Evolutionary conservation across 2,888 invertebrate species (phyloP), one percentile per base, ranked within the genome.

Genomic region (Hipparchia sbordonii): DNA sequence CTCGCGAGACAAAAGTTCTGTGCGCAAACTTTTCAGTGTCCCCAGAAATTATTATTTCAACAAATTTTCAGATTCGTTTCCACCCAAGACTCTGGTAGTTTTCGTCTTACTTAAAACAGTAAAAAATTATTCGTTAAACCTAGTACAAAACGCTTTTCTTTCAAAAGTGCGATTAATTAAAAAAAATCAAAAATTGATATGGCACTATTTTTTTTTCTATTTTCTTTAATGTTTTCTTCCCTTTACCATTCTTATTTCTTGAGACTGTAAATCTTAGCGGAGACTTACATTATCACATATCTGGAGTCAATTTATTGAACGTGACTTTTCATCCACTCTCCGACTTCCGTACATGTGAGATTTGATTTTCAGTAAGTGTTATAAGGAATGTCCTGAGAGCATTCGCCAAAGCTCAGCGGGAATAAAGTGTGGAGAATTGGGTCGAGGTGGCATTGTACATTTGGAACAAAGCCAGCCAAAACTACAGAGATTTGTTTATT

Each of bases 121-220:
- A 48, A 71, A 67, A 72, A 74, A 72, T 66, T 69, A 71, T 72
- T 80, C 78, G 79, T 69, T 57, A 65, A 69, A 77, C 63, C 74
- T 74, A 61, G 66, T 70, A 72, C 61, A 73, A 62, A 74, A 70
- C 70, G 68, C 48, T 66, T 70, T 70, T 67, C 46, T 54, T 56
- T 67, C 13, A 12, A 13, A 57, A 46, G 56, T 57, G 3, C n/a
- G n/a, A 23, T 23, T 23, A 23, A 23, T 23, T 23, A 23, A 23
- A 23, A 23, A 23, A 23, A 23, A 23, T 23, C 23, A 23, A 23
- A 23, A 23, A 23, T 23, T 23, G 23, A 23, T 23, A 23, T 23
- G 0, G 23, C 23, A 23, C 23, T 23, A 23, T 23, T 61, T 45
- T 46, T 46, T n/a, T 46, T 13, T 62, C 13, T 48, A 46, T 62